Evolutionary conservation across 2,797 vertebrate genomes (phyloP).

Genomic region (Threskiornis aethiopicus): DNA sequence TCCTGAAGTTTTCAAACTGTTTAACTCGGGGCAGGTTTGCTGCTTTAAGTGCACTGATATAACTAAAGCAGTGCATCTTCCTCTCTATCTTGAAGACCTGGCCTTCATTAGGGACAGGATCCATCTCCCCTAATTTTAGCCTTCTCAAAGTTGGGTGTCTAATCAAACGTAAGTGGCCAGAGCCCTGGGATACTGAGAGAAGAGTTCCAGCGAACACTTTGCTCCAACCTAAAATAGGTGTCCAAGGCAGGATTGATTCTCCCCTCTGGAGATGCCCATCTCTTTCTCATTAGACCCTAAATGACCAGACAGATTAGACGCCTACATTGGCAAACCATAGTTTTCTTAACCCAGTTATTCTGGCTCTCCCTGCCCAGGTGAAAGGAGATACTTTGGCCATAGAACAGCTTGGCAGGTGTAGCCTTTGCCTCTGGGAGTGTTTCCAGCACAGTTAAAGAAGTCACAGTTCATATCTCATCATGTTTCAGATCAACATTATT

Average conservation of each 20-base stretch:
- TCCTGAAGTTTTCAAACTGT: neutral
- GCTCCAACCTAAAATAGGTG: neutral
- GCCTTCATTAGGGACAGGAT: neutral
- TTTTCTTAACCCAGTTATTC: neutral
- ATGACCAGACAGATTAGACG: neutral
- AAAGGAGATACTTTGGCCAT: neutral
- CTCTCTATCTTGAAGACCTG: neutral
- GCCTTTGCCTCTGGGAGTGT: neutral
- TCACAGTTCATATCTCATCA: neutral
- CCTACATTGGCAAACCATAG: neutral
- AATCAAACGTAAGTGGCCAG: neutral
- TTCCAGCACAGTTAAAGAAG: neutral
- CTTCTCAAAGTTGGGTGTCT: neutral
- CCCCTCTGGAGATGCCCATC: neutral
- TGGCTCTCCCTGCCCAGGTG: neutral
- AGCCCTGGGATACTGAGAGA: neutral
- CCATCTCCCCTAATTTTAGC: neutral
- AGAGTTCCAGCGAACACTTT: rapidly evolving
- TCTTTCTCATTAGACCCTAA: neutral
- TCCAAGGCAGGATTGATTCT: neutral
- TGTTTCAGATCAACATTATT: neutral
- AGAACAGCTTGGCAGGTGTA: neutral
- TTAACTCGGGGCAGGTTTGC: neutral
- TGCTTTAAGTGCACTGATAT: neutral
- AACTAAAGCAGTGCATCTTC: neutral